A percentile compares a stretch with the other conserved stretches of the same genome.
Evolutionary conservation across 2,888 invertebrate species (phyloP).

Genomic region (Dicyrtoma fusca): DNA sequence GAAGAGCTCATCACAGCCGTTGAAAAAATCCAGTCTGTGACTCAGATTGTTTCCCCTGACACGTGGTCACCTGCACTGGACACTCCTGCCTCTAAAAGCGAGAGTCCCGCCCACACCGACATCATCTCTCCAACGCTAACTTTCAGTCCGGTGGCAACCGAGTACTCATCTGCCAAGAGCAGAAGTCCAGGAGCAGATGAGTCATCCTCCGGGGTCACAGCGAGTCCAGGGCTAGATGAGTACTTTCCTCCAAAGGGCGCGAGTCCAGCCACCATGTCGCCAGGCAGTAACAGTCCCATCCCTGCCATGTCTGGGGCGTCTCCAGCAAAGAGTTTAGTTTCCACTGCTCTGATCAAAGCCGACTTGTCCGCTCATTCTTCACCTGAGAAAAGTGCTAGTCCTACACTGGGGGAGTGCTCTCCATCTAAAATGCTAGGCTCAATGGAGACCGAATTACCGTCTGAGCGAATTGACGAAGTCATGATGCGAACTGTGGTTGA

Average conservation of each 20-base stretch:
- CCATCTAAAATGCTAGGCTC: background rate
- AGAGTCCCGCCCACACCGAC: background rate
- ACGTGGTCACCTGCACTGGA: background rate
- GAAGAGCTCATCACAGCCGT: constrained; percentile 34
- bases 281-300: background rate
- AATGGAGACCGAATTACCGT: no score
- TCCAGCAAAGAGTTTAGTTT: background rate
- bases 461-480: no score
- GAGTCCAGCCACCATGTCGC: constrained; percentile 3
- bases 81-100: background rate
- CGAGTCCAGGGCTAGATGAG: constrained; percentile 35
- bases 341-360: background rate
- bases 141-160: constrained; percentile 16
- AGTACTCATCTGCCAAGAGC: constrained; percentile 33
- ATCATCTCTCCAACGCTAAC: constrained; percentile 20
- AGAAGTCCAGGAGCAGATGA: constrained; percentile 27
- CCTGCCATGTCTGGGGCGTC: background rate
- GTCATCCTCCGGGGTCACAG: constrained; percentile 33
- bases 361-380: background rate
- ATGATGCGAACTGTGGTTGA: no score
- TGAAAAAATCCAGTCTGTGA: constrained; percentile 25
- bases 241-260: constrained; percentile 17
- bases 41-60: no score
- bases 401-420: background rate
- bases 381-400: constrained; percentile 3